A percentile compares a stretch with the other conserved stretches of the same genome.
Evolutionary conservation across 2,888 invertebrate genomes (phyloP).

Genomic region (Drosophila neotestacea): DNA sequence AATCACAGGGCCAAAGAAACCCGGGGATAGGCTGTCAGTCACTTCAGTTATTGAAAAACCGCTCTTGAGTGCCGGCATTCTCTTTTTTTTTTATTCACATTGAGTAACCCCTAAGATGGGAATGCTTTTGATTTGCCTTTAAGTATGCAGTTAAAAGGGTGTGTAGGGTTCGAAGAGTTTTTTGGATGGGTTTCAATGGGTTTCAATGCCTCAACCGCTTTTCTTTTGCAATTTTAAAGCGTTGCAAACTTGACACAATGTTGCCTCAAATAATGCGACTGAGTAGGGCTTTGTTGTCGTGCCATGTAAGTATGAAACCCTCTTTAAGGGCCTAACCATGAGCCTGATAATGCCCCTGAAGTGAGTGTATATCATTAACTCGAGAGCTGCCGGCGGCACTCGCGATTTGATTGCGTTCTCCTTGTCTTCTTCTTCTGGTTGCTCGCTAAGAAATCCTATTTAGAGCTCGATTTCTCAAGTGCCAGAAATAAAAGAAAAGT

Average conservation of each 20-base stretch:
- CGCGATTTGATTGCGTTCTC: conserved; percentile 73
- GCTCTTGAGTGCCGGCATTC: conserved; percentile 69
- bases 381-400: conserved; percentile 69
- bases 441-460: conserved; percentile 59
- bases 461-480: conserved; percentile 53
- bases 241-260: conserved; percentile 76
- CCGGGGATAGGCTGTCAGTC: conserved; percentile 58
- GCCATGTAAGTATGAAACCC: conserved; percentile 48
- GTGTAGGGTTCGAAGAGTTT: conserved; percentile 44
- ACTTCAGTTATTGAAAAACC: conserved; percentile 56
- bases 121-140: conserved; percentile 64
- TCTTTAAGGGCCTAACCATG: conserved; percentile 48
- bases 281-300: conserved; percentile 42
- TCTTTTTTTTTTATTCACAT: conserved; percentile 21
- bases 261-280: conserved; percentile 53
- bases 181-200: conserved; percentile 38
- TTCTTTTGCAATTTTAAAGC: conserved; percentile 57
- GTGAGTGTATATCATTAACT: conserved; percentile 82
- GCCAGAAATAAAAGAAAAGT: conserved; percentile 11
- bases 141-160: conserved; percentile 68
- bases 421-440: background rate
- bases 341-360: conserved; percentile 75
- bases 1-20: conserved; percentile 29
- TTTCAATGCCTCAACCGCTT: conserved; percentile 24
- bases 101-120: conserved; percentile 60